Evolutionary conservation across 2,113 vertebrate genomes (phyloP).

Genomic region (Urocolius indicus): DNA sequence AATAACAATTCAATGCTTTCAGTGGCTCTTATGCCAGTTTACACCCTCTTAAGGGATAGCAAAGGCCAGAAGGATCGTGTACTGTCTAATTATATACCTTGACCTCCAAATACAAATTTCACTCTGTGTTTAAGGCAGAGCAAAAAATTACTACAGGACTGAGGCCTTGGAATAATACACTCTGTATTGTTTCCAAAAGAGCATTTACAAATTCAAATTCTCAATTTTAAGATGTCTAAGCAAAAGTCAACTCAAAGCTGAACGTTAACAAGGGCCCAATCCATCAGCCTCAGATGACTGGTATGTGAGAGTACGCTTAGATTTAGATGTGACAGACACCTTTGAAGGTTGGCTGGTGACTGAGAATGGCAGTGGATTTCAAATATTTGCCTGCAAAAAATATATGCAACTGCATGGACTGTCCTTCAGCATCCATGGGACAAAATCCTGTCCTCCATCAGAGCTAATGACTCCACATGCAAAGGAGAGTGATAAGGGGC

Average conservation of each 20-base stretch:
- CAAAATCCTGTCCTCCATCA: neutral
- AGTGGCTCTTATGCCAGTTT: neutral
- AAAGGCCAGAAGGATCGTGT: neutral
- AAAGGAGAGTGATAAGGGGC: neutral
- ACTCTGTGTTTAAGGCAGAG: neutral
- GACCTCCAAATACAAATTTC: neutral
- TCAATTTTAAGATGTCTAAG: neutral
- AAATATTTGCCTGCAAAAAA: constrained; percentile 1
- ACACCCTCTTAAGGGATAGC: neutral
- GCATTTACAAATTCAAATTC: neutral
- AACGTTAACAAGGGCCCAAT: neutral
- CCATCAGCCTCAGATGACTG: neutral
- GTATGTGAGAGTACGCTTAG: neutral
- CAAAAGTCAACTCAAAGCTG: neutral
- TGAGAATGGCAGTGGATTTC: neutral
- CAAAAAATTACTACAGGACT: neutral
- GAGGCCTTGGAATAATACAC: neutral
- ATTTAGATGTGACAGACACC: neutral
- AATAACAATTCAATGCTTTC: constrained; percentile 1
- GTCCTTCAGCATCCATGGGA: neutral
- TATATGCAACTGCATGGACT: neutral
- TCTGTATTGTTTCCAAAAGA: neutral
- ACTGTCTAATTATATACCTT: neutral
- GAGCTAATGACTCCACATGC: neutral
- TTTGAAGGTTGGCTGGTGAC: neutral